phyloP scores from a whole-genome alignment of 2,113 vertebrate genomes.

The Sardina pilchardus region DNA sequence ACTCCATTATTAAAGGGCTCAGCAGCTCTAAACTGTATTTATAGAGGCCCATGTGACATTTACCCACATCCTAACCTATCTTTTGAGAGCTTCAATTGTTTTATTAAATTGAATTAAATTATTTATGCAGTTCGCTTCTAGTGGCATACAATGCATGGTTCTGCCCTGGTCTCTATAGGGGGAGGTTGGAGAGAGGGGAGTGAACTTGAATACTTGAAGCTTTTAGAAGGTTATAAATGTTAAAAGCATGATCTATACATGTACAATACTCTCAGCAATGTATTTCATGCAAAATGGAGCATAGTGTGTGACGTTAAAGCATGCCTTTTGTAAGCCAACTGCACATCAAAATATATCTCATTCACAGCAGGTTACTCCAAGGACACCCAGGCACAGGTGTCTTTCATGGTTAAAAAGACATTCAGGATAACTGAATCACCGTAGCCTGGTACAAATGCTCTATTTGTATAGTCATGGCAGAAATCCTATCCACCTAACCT shows the following conservation, averaged over 20 bases:
- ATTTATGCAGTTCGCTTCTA: not conserved
- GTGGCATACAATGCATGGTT: not conserved
- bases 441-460: not conserved
- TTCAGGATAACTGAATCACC: not conserved
- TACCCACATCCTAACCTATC: not conserved
- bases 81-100: not conserved
- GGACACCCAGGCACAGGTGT: not conserved
- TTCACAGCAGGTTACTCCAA: not conserved
- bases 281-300: not conserved
- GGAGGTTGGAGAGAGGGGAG: not conserved
- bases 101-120: not conserved
- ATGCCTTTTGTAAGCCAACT: not conserved
- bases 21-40: not conserved
- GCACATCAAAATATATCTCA: not conserved
- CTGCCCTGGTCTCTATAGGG: not conserved
- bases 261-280: not conserved
- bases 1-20: not conserved
- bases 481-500: not conserved
- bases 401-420: conserved; percentile 17
- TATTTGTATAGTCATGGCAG: not conserved
- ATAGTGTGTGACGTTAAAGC: not conserved
- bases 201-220: not conserved
- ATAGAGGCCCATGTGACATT: not conserved
- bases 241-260: not conserved
- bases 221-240: not conserved